A percentile compares a stretch with the other conserved stretches of the same genome.
Conservation (phyloP, 2,113 vertebrate genomes). For the Corythoichthys intestinalis region DNA sequence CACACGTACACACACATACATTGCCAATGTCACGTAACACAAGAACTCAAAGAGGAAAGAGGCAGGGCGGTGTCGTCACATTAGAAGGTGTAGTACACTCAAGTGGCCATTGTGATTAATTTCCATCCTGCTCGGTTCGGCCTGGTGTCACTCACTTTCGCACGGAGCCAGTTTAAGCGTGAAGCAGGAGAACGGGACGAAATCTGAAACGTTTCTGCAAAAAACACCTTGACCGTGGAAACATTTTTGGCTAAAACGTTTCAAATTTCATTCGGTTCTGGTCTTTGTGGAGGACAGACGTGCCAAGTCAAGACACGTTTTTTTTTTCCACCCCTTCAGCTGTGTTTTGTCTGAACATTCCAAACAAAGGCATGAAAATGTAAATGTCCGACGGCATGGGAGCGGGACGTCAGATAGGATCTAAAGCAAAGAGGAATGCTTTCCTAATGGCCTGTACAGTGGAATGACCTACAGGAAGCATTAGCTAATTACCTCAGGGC, state of each 20-base stretch:
- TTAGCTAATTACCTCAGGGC: constrained; percentile 42
- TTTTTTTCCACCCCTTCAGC: neutral
- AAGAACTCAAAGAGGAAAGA: constrained; percentile 38
- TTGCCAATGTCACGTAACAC: constrained; percentile 8
- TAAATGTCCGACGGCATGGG: constrained; percentile 13
- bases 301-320: neutral
- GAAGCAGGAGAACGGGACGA: constrained; percentile 75
- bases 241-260: constrained; percentile 86
- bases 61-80: constrained; percentile 9
- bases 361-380: constrained; percentile 16
- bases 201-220: constrained; percentile 86
- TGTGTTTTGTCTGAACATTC: constrained; percentile 18
- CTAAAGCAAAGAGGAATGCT: constrained; percentile 34
- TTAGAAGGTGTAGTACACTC: neutral
- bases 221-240: constrained; percentile 80
- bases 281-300: constrained; percentile 38
- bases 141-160: constrained; percentile 62
- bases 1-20: constrained; percentile 40
- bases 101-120: neutral
- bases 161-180: constrained; percentile 21
- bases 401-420: constrained; percentile 47
- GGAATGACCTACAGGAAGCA: constrained; percentile 55
- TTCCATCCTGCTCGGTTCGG: constrained; percentile 10
- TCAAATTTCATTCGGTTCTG: constrained; percentile 80
- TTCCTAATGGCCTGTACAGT: constrained; percentile 49